phyloP scores from a whole-genome alignment of 2,888 invertebrate species.

The Cremastinae sp. region DNA sequence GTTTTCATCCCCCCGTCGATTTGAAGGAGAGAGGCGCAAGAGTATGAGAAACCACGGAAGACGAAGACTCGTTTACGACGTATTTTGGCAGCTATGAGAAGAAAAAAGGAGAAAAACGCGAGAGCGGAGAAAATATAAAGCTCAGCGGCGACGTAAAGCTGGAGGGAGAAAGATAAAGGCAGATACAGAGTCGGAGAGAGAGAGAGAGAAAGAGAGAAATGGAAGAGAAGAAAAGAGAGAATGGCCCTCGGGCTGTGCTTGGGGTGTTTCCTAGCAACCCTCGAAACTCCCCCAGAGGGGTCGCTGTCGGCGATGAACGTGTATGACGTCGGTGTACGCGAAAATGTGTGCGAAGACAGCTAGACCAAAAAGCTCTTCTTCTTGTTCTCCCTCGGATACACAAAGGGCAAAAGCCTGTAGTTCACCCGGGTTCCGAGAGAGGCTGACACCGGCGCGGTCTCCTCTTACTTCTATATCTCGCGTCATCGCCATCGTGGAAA shows the following conservation, averaged over 20 bases:
- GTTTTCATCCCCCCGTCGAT: constrained; percentile 2
- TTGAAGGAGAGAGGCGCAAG: constrained; percentile 20
- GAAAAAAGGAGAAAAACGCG: constrained; percentile 11
- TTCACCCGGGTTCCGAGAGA: constrained; percentile 7
- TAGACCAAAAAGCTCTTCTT: constrained; percentile 40
- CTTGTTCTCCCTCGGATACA: neutral
- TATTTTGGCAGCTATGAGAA: constrained; percentile 48
- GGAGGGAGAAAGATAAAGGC: constrained; percentile 16
- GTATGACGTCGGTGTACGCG: constrained; percentile 61
- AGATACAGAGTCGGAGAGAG: constrained; percentile 5
- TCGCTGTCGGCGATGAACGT: constrained; percentile 63
- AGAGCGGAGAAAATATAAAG: constrained; percentile 19
- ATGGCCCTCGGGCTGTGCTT: constrained; percentile 39
- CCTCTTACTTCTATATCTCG: constrained; percentile 7
- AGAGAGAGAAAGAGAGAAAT: constrained; percentile 21
- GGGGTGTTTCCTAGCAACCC: constrained; percentile 79
- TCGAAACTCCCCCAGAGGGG: constrained; percentile 74
- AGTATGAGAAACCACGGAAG: constrained; percentile 33
- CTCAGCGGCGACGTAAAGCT: constrained; percentile 1
- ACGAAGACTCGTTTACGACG: constrained; percentile 37
- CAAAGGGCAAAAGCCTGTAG: constrained; percentile 35
- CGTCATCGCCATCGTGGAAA: constrained; percentile 22
- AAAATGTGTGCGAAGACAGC: constrained; percentile 29
- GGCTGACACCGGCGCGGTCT: constrained; percentile 17
- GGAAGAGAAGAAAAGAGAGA: constrained; percentile 33